A percentile compares a stretch with the other conserved stretches of the same genome.
phyloP scores from a whole-genome alignment of 1,140 invertebrate genomes.

The Lepidotrigona ventralis region DNA sequence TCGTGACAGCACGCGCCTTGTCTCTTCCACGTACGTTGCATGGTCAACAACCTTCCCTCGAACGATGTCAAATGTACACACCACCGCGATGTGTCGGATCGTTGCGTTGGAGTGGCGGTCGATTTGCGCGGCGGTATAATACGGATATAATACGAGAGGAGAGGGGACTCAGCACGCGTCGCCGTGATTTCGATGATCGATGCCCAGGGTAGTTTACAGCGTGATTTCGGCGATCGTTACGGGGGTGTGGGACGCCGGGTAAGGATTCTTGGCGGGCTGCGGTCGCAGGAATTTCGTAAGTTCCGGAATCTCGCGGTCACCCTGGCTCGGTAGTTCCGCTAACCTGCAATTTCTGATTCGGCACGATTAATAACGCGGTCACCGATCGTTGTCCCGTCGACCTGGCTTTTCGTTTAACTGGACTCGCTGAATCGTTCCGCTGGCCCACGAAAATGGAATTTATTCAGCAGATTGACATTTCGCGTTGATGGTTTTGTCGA shows the following conservation, averaged over 20 bases:
- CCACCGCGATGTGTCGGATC: too few relatives aligned
- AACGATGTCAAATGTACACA: slow-evolving; percentile 22
- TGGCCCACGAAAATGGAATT: neutral
- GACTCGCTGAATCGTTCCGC: neutral
- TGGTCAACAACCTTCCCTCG: slow-evolving; percentile 43
- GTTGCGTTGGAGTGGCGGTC: neutral
- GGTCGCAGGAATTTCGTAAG: neutral
- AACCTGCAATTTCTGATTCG: neutral
- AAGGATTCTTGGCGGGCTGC: neutral
- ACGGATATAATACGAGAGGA: neutral
- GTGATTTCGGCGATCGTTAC: neutral
- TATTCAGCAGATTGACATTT: neutral
- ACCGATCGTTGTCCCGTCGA: neutral
- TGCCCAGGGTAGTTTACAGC: neutral
- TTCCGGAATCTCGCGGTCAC: slow-evolving; percentile 16
- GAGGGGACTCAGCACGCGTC: neutral
- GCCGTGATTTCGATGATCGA: slow-evolving; percentile 2
- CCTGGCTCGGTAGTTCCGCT: neutral
- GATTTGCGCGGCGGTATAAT: neutral
- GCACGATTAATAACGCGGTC: neutral
- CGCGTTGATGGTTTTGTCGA: too few relatives aligned
- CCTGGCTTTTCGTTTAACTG: neutral
- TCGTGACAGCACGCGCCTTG: slow-evolving; percentile 29
- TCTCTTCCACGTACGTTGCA: neutral
- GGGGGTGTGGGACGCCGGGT: too few relatives aligned